These are phyloP conservation scores for Amphibalanus amphitrite DNA, from an alignment of 1,140 invertebrate species.

Conservation along the genomic window DNA sequence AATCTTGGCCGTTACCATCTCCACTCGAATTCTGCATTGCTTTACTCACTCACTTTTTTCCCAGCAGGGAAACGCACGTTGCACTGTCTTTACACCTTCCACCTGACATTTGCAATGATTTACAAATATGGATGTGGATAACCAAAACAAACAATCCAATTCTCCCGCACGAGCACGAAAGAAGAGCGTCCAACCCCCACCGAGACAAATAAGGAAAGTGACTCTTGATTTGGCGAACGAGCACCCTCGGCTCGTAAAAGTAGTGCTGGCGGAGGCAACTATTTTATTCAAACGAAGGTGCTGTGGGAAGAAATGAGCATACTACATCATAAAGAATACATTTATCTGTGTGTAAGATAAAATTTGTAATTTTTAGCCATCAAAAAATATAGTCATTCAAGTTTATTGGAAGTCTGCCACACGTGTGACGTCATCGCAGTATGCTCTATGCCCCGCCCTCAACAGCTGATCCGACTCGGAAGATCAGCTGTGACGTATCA, in stretches of 20 bases:
- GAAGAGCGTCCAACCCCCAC: not conserved
- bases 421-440: not conserved
- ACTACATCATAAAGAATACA: too few relatives aligned
- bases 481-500: not conserved
- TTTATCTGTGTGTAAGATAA: too few relatives aligned
- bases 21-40: conserved; percentile 13
- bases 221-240: conserved; percentile 3
- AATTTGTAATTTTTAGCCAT: too few relatives aligned
- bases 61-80: not conserved
- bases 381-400: not conserved
- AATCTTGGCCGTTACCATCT: conserved; percentile 8
- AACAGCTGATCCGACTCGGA: not conserved
- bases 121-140: not conserved
- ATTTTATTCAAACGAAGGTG: too few relatives aligned
- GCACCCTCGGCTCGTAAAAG: not conserved
- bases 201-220: not conserved
- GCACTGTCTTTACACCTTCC: not conserved
- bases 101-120: conserved; percentile 3
- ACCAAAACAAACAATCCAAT: not conserved
- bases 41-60: conserved; percentile 12
- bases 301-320: too few relatives aligned
- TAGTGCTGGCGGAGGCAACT: not conserved
- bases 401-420: not conserved
- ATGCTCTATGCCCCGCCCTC: not conserved
- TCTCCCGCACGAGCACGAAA: not conserved